These are phyloP conservation scores for Heliconius charithonia DNA, from an alignment of 2,888 invertebrate species.

Conservation along the genomic window DNA sequence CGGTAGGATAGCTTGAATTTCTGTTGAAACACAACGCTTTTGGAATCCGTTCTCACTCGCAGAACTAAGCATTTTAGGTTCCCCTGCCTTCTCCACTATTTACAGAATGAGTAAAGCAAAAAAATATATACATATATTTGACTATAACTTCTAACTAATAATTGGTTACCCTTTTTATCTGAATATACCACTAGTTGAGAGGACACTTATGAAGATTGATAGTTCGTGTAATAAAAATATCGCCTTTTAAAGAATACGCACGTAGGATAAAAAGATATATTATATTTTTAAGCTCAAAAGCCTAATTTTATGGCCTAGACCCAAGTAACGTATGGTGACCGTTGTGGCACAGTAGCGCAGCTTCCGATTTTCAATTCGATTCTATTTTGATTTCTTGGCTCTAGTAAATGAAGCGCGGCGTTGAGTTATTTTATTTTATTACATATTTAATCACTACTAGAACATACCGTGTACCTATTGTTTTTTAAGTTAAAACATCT, in stretches of 20 bases:
- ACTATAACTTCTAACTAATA: not conserved
- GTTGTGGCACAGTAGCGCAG: not conserved
- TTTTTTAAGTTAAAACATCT: too few relatives aligned
- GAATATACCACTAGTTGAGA: not conserved
- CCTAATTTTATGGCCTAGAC: not conserved
- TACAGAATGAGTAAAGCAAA: not conserved
- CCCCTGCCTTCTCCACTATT: too few relatives aligned
- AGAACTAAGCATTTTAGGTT: too few relatives aligned
- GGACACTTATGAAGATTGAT: slow-evolving; percentile 8
- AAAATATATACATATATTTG: not conserved
- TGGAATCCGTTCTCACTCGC: too few relatives aligned
- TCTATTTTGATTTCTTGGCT: too few relatives aligned
- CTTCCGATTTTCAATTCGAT: too few relatives aligned
- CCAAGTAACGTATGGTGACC: not conserved
- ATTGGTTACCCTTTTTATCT: slow-evolving; percentile 7
- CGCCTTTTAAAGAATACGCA: not conserved
- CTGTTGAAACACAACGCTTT: too few relatives aligned
- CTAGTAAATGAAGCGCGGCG: too few relatives aligned
- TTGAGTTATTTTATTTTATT: too few relatives aligned
- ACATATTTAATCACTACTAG: too few relatives aligned
- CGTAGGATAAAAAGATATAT: slow-evolving; percentile 4
- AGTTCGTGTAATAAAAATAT: not conserved
- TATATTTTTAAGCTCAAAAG: not conserved
- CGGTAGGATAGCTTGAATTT: too few relatives aligned
- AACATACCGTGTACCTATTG: too few relatives aligned